Percentiles rank a stretch among this genome's conserved stretches.
These are phyloP conservation scores for rabbit (Oryctolagus cuniculus) DNA, from an alignment of 2,113 vertebrate species.

Conservation along the genomic window mOryCun1.1 NC_091438.1:100877001-100877500, in stretches of 20 bases:
- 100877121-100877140: background rate
- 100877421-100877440: background rate
- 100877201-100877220: background rate
- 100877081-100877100: background rate
- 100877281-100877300: background rate
- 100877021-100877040: background rate
- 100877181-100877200: background rate
- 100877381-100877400: conserved; percentile 23
- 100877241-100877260: background rate
- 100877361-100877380: background rate
- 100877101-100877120: background rate
- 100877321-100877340: background rate
- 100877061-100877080: background rate
- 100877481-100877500: background rate
- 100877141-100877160: background rate
- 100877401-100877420: conserved; percentile 50
- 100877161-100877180: background rate
- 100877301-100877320: background rate
- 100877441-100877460: background rate
- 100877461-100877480: background rate
- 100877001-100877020: background rate
- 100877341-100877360: background rate
- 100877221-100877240: background rate
- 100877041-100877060: background rate
- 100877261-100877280: background rate